A percentile compares a stretch with the other conserved stretches of the same genome.
phyloP scores from a whole-genome alignment of 1,140 invertebrate genomes.

The Reticulitermes speratus region DNA sequence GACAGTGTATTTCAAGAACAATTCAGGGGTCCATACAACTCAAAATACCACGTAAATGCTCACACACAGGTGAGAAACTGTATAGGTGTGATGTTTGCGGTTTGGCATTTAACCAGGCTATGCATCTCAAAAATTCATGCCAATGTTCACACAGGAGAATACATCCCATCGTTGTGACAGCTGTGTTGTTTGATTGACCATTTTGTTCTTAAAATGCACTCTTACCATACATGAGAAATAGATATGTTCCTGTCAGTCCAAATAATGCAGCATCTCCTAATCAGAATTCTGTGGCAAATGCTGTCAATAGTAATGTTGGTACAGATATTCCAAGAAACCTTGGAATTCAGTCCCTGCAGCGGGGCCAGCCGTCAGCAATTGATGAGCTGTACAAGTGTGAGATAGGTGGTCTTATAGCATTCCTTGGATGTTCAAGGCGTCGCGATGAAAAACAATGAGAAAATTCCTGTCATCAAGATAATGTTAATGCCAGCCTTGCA shows the following conservation, averaged over 20 bases:
- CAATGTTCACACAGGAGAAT: too few relatives aligned
- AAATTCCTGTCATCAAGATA: too few relatives aligned
- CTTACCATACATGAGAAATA: conserved; percentile 73
- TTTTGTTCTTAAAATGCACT: conserved; percentile 74
- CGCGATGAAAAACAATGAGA: too few relatives aligned
- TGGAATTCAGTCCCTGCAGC: conserved; percentile 34
- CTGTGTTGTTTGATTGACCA: conserved; percentile 79
- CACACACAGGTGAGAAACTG: too few relatives aligned
- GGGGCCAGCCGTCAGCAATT: conserved; percentile 41
- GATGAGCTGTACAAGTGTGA: conserved; percentile 56
- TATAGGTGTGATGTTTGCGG: too few relatives aligned
- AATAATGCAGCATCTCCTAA: conserved; percentile 39
- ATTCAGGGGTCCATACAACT: too few relatives aligned
- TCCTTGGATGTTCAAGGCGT: conserved; percentile 45
- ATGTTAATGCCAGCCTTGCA: too few relatives aligned
- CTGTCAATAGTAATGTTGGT: conserved; percentile 28
- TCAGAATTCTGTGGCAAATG: conserved; percentile 29
- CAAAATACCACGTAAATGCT: too few relatives aligned
- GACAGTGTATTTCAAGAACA: too few relatives aligned
- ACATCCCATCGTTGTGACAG: too few relatives aligned
- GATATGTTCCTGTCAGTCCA: conserved; percentile 50
- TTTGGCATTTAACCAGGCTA: too few relatives aligned
- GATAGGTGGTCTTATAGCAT: conserved; percentile 45
- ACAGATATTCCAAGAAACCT: conserved; percentile 43
- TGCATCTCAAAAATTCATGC: too few relatives aligned